Percentiles rank a stretch among this genome's conserved stretches.
Evolutionary conservation across 1,140 invertebrate species (phyloP).

Genomic region (Cydia splendana): DNA sequence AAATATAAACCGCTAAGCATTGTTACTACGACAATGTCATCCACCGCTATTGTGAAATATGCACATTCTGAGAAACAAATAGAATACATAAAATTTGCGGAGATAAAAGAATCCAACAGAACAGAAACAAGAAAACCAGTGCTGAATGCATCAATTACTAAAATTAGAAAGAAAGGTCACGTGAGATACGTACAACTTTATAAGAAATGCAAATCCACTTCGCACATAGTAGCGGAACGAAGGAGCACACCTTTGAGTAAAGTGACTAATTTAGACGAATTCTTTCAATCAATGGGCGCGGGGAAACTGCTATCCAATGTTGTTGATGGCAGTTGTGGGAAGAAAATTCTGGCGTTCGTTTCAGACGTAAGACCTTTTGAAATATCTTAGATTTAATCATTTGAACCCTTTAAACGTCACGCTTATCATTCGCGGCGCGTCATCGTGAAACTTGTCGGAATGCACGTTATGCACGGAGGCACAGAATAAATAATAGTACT

Average conservation of each 20-base stretch:
- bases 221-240: constrained; percentile 48
- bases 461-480: too few species aligned
- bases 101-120: neutral
- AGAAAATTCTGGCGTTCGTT: constrained; percentile 47
- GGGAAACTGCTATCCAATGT: constrained; percentile 47
- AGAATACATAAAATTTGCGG: constrained; percentile 12
- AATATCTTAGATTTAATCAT: neutral
- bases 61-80: neutral
- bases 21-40: neutral
- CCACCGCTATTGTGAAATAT: neutral
- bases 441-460: too few species aligned
- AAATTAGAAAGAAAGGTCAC: constrained; percentile 44
- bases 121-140: neutral
- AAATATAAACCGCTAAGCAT: neutral
- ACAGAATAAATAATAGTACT: too few species aligned
- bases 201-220: constrained; percentile 66
- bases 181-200: constrained; percentile 51
- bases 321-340: constrained; percentile 43
- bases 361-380: constrained; percentile 40
- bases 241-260: constrained; percentile 49
- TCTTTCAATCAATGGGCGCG: constrained; percentile 58
- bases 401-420: too few species aligned
- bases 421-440: too few species aligned
- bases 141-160: neutral
- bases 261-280: constrained; percentile 62